A percentile compares a stretch with the other conserved stretches of the same genome.
phyloP scores from a whole-genome alignment of 2,888 invertebrate species.

The Drosophila suboccidentalis region DNA sequence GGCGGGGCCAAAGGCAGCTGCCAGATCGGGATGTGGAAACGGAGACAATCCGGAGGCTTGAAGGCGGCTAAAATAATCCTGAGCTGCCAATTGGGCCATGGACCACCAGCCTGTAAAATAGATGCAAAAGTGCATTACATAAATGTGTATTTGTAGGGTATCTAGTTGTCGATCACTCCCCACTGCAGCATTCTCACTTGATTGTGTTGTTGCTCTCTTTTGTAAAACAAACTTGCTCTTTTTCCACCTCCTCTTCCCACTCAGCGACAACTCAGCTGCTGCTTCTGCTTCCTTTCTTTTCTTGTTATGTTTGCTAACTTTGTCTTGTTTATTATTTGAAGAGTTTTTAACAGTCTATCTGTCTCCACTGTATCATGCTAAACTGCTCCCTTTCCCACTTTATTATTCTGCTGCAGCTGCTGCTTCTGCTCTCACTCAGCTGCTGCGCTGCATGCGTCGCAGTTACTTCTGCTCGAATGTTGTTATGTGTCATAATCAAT shows the following conservation, averaged over 20 bases:
- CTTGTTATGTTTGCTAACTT: slow-evolving; percentile 2
- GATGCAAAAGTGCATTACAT: background rate
- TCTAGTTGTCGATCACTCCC: background rate
- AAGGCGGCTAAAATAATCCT: slow-evolving; percentile 93
- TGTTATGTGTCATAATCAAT: background rate
- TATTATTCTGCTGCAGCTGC: too few relatives aligned
- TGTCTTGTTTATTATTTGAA: background rate
- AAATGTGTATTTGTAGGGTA: background rate
- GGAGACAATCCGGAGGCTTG: slow-evolving; percentile 92
- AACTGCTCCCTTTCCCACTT: too few relatives aligned
- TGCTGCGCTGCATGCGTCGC: too few relatives aligned
- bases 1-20: slow-evolving; percentile 86
- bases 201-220: background rate
- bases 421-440: too few relatives aligned
- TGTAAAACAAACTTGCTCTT: too few relatives aligned
- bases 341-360: background rate
- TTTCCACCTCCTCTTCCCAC: background rate
- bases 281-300: background rate
- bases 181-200: background rate
- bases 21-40: slow-evolving; percentile 89
- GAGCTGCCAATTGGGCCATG: slow-evolving; percentile 95
- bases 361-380: too few relatives aligned
- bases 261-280: background rate
- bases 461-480: too few relatives aligned
- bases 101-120: slow-evolving; percentile 93